Base-by-base conservation (phyloP, 2,888 invertebrate species). In the Nycteola revayana region DNA sequence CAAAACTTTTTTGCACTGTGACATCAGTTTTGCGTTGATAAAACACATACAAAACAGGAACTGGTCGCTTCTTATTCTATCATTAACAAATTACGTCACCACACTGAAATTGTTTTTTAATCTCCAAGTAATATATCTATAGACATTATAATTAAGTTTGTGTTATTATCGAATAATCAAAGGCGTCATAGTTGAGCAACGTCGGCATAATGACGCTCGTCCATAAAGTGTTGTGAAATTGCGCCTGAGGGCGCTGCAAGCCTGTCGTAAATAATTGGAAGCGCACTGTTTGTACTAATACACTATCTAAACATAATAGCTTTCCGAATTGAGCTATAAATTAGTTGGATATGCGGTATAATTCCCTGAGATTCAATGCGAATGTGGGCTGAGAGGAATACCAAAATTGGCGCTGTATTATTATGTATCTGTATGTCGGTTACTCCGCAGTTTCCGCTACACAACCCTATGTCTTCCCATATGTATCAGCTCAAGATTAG, bases 221-320 rank as follows among this genome's bases (percentile, higher is more conserved):
- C 61, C 60, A 71, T 67, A 68, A 69, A 61, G 49, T 54, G 64
- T 76, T 75, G 71, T 60, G 75, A 66, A 77, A 78, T 61, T 32
- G 47, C 30, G 71, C 73, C 60, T 58, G 68, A 64, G 63, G 66
- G 68, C 71, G 58, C 60, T 49, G 52, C 60, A 49, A 35, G 49
- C 60, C 59, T 60, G 66, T 75, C 69, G 70, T 81, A 75, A 81
- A 83, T 82, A 80, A 81, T 81, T 75, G 71, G 75, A 81, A 75
- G 75, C 66, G 67, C 62, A 72, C 73, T 77, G 72, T 78, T 79
- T 73, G 70, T 73, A 70, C 77, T 81, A 79, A 83, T 81, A 70
- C 62, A 44, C 60, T 65, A 79, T 75, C 70, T 64, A 66, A 72
- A 68, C 69, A 78, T 78, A 75, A 71, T 74, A 75, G 69, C 73